Evolutionary conservation across 2,797 vertebrate species (phyloP).

Genomic region (Clarias platycephalus): DNA sequence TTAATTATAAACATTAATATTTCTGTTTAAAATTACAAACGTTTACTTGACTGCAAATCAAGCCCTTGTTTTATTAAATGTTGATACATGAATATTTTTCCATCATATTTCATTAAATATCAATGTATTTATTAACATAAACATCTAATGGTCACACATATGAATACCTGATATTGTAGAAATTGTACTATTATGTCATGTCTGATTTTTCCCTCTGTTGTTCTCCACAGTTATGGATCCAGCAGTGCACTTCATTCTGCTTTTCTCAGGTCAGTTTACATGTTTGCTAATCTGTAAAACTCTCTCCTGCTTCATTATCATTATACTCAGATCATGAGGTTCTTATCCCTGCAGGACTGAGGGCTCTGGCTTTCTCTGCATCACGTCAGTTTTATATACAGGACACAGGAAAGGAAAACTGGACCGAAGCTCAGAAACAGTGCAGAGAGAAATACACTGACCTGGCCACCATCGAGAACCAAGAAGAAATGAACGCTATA

Average conservation of each 20-base stretch:
- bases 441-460: conserved; percentile 9
- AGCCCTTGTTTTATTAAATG: too few species aligned
- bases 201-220: background rate
- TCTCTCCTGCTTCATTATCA: conserved; percentile 13
- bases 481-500: conserved; percentile 4
- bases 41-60: too few species aligned
- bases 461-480: conserved; percentile 7
- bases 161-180: background rate
- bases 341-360: conserved; percentile 10
- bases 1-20: too few species aligned
- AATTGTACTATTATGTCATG: background rate
- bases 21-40: background rate
- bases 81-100: too few species aligned
- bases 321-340: background rate
- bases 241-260: background rate
- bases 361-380: background rate
- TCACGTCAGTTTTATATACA: conserved; percentile 3
- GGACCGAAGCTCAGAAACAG: background rate
- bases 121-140: too few species aligned
- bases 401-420: background rate
- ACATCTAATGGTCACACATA: too few species aligned
- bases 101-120: too few species aligned
- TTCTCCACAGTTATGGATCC: conserved; percentile 30
- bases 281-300: background rate
- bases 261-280: conserved; percentile 13